Conservation (phyloP, 2,888 invertebrate genomes). For the Malachius bipustulatus region DNA sequence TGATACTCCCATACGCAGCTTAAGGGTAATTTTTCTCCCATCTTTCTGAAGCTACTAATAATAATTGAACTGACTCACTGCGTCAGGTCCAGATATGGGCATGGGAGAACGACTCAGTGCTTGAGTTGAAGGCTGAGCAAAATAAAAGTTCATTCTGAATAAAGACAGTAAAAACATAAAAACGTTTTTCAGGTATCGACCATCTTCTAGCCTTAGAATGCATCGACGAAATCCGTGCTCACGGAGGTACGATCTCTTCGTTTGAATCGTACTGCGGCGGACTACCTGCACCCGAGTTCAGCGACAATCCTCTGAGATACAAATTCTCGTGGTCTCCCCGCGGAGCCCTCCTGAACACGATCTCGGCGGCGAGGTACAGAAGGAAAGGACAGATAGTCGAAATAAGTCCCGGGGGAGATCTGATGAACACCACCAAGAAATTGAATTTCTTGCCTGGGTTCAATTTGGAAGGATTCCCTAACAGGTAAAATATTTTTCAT, state of each 20-base stretch:
- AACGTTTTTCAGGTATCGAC: slow-evolving; percentile 24
- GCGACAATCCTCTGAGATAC: slow-evolving; percentile 79
- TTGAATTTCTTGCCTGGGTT: slow-evolving; percentile 93
- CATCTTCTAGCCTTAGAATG: slow-evolving; percentile 94
- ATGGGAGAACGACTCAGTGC: too few relatives aligned
- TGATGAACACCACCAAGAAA: slow-evolving; percentile 70
- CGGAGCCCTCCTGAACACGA: slow-evolving; percentile 81
- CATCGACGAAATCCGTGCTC: slow-evolving; percentile 81
- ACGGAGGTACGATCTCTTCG: slow-evolving; percentile 85
- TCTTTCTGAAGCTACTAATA: too few relatives aligned
- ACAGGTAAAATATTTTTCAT: too few relatives aligned
- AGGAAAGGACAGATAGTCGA: slow-evolving; percentile 55
- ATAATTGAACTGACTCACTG: too few relatives aligned
- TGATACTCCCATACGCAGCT: too few relatives aligned
- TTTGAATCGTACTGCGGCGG: slow-evolving; percentile 97
- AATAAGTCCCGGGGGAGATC: slow-evolving; percentile 75
- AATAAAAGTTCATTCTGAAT: too few relatives aligned
- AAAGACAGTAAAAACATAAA: too few relatives aligned
- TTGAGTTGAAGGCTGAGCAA: too few relatives aligned
- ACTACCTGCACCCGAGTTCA: slow-evolving; percentile 92
- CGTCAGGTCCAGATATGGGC: too few relatives aligned
- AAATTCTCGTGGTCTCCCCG: slow-evolving; percentile 97
- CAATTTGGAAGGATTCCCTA: slow-evolving; percentile 87
- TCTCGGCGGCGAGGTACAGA: slow-evolving; percentile 65
- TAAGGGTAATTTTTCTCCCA: too few relatives aligned